phyloP scores from a whole-genome alignment of 2,797 vertebrate species.

The Oreochromis grahami region DNA sequence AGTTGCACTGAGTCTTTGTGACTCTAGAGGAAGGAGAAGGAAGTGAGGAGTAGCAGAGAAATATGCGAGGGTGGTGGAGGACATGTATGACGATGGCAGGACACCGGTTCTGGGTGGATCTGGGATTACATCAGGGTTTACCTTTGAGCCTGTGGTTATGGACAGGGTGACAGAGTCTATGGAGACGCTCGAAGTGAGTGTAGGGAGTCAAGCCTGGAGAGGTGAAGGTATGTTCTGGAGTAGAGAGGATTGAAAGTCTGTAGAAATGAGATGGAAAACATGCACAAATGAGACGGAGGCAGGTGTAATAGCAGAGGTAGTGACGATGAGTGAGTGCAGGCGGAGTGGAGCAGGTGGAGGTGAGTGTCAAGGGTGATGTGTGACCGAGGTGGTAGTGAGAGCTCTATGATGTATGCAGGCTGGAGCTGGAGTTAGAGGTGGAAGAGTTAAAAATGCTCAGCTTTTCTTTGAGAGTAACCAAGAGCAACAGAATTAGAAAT shows the following conservation, averaged over 20 bases:
- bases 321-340: no score
- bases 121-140: background rate
- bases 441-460: background rate
- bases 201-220: rapidly evolving
- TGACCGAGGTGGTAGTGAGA: rapidly evolving
- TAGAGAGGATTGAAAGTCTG: rapidly evolving
- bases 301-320: background rate
- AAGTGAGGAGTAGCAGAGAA: background rate
- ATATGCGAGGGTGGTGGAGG: background rate
- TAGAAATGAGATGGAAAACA: background rate
- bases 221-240: background rate
- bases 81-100: no score
- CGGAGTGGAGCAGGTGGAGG: no score
- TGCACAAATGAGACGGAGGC: background rate
- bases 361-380: background rate
- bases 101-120: background rate
- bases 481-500: background rate
- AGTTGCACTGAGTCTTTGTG: background rate
- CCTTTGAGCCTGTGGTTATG: background rate
- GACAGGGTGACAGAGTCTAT: rapidly evolving
- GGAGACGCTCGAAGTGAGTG: background rate
- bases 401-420: rapidly evolving
- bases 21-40: background rate
- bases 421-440: background rate
- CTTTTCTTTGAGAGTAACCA: background rate